A percentile compares a stretch with the other conserved stretches of the same genome.
Conservation (phyloP, 1,140 invertebrate species). For the Rhopalosiphum maidis region DNA sequence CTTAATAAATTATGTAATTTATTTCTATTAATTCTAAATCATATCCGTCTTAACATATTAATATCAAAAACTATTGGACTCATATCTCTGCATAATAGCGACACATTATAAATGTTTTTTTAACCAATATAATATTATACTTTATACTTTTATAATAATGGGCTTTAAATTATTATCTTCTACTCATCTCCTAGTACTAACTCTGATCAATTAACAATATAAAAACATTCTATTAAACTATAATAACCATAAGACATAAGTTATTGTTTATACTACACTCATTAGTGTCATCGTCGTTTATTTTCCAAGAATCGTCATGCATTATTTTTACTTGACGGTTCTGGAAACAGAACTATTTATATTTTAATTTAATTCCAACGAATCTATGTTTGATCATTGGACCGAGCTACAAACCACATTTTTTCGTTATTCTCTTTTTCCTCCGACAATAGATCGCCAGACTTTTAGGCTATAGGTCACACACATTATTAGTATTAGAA, state of each 20-base stretch:
- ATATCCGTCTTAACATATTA: not conserved
- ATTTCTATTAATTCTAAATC: not conserved
- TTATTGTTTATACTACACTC: not conserved
- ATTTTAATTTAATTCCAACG: not conserved
- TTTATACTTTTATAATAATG: not conserved
- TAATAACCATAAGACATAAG: not conserved
- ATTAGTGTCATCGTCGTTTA: not conserved
- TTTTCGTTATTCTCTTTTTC: not conserved
- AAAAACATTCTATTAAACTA: not conserved
- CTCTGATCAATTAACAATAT: not conserved
- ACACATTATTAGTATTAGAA: not conserved
- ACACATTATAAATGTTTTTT: not conserved
- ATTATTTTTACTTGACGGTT: not conserved
- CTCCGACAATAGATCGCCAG: not conserved
- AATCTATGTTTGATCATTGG: not conserved
- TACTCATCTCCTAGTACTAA: not conserved
- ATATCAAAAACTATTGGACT: not conserved
- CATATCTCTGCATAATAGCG: not conserved
- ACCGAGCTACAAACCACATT: not conserved
- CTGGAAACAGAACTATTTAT: not conserved
- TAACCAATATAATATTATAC: not conserved
- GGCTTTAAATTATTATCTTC: not conserved
- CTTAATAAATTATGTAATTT: not conserved
- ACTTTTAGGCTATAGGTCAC: constrained; percentile 1
- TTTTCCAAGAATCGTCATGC: not conserved